phyloP scores from a whole-genome alignment of 23 tunicate species.

The Phallusia fumigata region DNA sequence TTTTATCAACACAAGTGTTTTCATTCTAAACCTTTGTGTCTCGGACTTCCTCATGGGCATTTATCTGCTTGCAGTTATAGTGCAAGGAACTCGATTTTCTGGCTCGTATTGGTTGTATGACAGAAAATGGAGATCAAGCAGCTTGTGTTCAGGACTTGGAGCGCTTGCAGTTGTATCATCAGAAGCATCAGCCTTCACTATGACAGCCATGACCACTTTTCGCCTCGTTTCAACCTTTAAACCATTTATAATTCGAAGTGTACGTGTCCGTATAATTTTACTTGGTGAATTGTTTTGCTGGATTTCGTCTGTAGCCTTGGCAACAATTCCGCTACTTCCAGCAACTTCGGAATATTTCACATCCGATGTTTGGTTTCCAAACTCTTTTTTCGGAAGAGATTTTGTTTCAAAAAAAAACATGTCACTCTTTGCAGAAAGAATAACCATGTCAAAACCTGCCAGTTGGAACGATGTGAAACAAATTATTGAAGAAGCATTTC shows the following conservation, averaged over 20 bases:
- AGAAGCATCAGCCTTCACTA: neutral
- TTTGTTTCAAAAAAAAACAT: slow-evolving; percentile 12
- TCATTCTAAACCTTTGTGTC: neutral
- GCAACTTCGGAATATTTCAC: neutral
- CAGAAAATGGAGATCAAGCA: neutral
- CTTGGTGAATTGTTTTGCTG: neutral
- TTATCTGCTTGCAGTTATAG: neutral
- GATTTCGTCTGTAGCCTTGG: neutral
- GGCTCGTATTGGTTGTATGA: neutral
- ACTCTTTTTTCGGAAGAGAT: neutral
- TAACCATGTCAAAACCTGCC: neutral
- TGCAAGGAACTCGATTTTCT: slow-evolving; percentile 1
- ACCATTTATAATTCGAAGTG: neutral
- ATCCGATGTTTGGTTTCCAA: slow-evolving; percentile 9
- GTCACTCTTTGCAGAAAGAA: slow-evolving; percentile 12
- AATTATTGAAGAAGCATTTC: neutral
- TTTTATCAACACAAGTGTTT: neutral
- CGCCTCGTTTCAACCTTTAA: neutral
- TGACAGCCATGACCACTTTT: neutral
- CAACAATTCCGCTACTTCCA: neutral
- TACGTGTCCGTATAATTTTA: neutral
- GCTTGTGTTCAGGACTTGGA: slow-evolving; percentile 8
- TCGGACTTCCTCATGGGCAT: neutral
- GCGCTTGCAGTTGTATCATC: neutral
- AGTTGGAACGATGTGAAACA: neutral